Percentiles rank a stretch among this genome's conserved stretches.
Evolutionary conservation across 2,113 vertebrate species (phyloP).

Genomic region (Bettongia penicillata): DNA sequence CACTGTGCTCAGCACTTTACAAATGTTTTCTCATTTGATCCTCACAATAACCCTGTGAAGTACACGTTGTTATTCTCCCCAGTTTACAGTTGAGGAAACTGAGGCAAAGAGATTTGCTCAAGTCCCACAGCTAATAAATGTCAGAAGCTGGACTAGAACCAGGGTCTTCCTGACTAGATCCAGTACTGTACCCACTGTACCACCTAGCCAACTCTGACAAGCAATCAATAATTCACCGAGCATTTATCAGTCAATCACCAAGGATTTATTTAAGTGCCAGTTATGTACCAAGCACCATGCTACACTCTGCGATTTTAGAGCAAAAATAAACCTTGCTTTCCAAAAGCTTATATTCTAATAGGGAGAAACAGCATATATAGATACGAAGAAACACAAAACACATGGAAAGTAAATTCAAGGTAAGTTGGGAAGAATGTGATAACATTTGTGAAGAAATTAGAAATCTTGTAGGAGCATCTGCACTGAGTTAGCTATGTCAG

Average conservation of each 20-base stretch:
- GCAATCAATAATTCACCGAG: neutral
- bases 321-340: neutral
- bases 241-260: neutral
- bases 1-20: neutral
- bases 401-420: neutral
- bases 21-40: neutral
- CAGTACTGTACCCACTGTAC: neutral
- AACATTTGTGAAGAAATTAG: neutral
- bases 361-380: neutral
- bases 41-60: neutral
- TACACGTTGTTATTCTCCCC: neutral
- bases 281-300: neutral
- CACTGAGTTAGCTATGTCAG: neutral
- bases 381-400: neutral
- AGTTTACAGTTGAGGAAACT: conserved; percentile 10
- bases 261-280: neutral
- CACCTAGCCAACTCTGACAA: neutral
- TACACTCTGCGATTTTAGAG: neutral
- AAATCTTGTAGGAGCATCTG: neutral
- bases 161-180: neutral
- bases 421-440: neutral
- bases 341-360: neutral
- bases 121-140: neutral
- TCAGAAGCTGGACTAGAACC: neutral
- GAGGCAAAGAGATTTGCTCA: neutral